Evolutionary conservation across 2,888 invertebrate genomes (phyloP).

Genomic region (Luffia ferchaultella): DNA sequence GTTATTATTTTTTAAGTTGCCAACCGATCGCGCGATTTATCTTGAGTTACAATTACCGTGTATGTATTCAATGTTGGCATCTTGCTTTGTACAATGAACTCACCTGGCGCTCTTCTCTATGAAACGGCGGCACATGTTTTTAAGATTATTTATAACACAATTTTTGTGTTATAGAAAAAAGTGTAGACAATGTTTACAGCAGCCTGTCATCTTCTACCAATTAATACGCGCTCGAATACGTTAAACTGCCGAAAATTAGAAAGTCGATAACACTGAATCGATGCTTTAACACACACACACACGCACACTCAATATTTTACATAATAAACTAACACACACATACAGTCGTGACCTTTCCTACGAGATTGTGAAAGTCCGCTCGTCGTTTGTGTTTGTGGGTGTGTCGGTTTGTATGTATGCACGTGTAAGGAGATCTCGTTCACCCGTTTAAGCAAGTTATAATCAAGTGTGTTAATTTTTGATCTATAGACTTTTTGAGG

Average conservation of each 20-base stretch:
- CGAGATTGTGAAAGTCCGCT: background rate
- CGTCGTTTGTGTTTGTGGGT: background rate
- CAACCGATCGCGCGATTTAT: no score
- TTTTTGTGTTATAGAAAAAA: no score
- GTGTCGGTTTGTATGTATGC: background rate
- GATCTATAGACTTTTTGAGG: no score
- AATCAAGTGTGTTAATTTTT: background rate
- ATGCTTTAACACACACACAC: slow-evolving; percentile 2
- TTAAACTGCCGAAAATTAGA: slow-evolving; percentile 6
- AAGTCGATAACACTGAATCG: slow-evolving; percentile 5
- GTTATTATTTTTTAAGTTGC: no score
- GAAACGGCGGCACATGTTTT: no score
- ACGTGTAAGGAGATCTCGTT: background rate
- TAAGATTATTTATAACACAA: no score
- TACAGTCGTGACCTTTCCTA: background rate
- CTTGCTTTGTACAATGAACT: no score
- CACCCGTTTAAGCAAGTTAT: background rate
- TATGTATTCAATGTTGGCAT: no score
- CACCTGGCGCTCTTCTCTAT: no score
- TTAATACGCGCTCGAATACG: background rate
- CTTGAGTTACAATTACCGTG: no score
- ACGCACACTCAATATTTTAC: background rate
- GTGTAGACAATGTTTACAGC: no score
- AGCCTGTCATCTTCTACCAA: no score
- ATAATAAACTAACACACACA: background rate